Conservation (phyloP, 2,888 invertebrate genomes). For the Meandrusa payeni region DNA sequence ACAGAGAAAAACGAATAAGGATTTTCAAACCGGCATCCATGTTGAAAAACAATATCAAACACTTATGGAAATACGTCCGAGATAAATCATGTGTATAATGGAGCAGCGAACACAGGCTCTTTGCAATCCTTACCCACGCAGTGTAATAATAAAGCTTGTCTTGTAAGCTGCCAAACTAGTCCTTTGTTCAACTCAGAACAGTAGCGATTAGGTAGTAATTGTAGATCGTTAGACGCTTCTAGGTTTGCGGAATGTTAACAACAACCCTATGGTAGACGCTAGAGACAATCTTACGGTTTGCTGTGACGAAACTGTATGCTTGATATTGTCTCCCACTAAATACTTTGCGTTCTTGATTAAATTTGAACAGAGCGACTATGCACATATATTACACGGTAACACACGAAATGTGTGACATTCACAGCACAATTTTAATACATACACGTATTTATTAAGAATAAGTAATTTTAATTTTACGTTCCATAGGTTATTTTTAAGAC, state of each 20-base stretch:
- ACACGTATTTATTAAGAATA: no score
- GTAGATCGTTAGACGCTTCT: constrained; percentile 11
- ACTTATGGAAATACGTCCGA: constrained; percentile 6
- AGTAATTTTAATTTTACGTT: no score
- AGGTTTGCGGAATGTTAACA: constrained; percentile 15
- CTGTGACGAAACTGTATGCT: neutral
- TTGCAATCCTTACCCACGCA: constrained; percentile 20
- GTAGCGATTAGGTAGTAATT: constrained; percentile 15
- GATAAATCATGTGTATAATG: constrained; percentile 17
- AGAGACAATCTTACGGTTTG: neutral
- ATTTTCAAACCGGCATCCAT: no score
- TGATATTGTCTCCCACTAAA: neutral
- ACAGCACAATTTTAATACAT: no score
- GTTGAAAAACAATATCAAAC: constrained; percentile 6
- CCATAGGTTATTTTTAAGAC: no score
- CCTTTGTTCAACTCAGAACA: constrained; percentile 13
- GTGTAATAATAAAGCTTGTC: constrained; percentile 22
- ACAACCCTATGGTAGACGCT: constrained; percentile 1
- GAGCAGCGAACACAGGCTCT: constrained; percentile 17
- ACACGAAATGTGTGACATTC: no score
- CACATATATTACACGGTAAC: no score
- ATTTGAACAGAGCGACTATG: neutral
- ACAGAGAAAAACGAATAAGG: no score
- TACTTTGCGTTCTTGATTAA: constrained; percentile 1
- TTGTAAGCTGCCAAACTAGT: constrained; percentile 17